Evolutionary conservation across 2,888 invertebrate species (phyloP), one percentile per base, ranked within the genome.

Genomic region (Dexiosoma caninum): DNA sequence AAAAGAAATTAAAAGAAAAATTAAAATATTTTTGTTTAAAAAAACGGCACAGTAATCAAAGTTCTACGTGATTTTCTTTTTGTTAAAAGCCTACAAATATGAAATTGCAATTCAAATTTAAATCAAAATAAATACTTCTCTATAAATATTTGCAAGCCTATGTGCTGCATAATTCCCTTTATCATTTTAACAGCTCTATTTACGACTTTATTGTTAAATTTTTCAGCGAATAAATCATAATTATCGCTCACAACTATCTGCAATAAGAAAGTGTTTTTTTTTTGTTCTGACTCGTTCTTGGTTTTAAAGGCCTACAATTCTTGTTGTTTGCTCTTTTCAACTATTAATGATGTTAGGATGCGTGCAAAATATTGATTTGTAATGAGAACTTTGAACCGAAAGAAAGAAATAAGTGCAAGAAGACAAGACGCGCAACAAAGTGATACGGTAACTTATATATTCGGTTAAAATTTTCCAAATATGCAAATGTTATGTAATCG

Each of bases 301-400:
- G 14, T 46, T 37, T 14, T 14, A 46, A n/a, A 23, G 37, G 12
- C 7, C 21, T 6, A 16, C 6, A 66, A 5, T 49, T 37, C 21
- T 57, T 21, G 21, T 14, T 60, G 42, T 53, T 51, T 71, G 27
- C 16, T 60, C 40, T 60, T 59, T 60, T 51, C 40, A 27, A 16
- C 23, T 46, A 51, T 23, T 42, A 21, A 51, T 23, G 42, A 21
- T 75, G 40, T 21, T 7, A 42, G 42, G 57, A 49, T 19, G 53
- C 32, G 55, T 51, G 14, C 27, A 62, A 35, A 55, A 40, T 32
- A 44, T 60, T 40, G 23, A 23, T 60, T 32, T 27, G 19, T 30
- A 40, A 23, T 21, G 49, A 3, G 64, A 64, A 42, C 64, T 78
- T 71, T 78, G 35, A 57, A 12, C 37, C 9, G 8, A 1, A 27